A percentile compares a stretch with the other conserved stretches of the same genome.
Evolutionary conservation across 2,797 vertebrate genomes (phyloP).

Genomic region (Phalloptychus januarius): DNA sequence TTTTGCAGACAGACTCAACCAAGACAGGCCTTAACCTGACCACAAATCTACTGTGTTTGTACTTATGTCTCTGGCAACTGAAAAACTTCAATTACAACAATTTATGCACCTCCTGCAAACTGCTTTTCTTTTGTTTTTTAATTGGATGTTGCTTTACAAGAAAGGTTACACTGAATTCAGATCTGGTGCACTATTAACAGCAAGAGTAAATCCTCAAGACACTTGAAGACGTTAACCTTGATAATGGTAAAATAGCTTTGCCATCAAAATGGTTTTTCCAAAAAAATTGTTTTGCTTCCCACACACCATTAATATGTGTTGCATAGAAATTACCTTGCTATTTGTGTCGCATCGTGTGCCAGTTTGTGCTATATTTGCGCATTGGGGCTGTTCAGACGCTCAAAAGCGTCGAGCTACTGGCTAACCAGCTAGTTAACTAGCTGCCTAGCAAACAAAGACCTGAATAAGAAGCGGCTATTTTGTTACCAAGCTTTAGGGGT

Average conservation of each 20-base stretch:
- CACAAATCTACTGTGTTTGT: background rate
- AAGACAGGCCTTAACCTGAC: background rate
- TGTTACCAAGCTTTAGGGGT: slow-evolving; percentile 46
- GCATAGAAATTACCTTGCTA: too few relatives aligned
- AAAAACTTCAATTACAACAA: background rate
- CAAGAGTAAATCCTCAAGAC: background rate
- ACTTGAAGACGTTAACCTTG: background rate
- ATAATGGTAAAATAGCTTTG: background rate
- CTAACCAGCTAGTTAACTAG: slow-evolving; percentile 14
- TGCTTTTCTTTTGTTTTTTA: background rate
- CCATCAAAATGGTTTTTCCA: background rate
- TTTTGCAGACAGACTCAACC: background rate
- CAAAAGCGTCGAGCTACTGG: slow-evolving; percentile 30
- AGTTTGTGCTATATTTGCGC: accelerated
- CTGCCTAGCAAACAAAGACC: slow-evolving; percentile 83
- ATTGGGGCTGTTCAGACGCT: background rate
- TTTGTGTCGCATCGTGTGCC: background rate
- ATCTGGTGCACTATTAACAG: background rate
- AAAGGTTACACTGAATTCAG: background rate
- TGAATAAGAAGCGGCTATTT: slow-evolving; percentile 59
- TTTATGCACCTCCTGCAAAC: background rate
- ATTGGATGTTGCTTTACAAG: background rate
- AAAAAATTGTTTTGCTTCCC: background rate
- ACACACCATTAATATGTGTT: background rate
- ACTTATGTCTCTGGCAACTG: background rate